Base-by-base conservation (phyloP, 1,140 invertebrate genomes). In the Lepeophtheirus salmonis region DNA sequence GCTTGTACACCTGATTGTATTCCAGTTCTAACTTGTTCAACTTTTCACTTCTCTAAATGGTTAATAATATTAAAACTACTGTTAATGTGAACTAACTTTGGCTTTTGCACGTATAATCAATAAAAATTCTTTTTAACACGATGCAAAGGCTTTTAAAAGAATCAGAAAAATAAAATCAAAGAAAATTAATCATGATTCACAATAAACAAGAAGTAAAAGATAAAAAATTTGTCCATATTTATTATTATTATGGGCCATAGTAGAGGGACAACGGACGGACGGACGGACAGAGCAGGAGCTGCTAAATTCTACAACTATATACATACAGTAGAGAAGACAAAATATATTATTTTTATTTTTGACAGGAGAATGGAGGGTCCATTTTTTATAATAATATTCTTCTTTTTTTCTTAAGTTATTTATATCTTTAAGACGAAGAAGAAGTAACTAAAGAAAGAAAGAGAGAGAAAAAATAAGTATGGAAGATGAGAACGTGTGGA, bases 321-420 rank as follows among this genome's bases (percentile, higher is more conserved):
- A n/a, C n/a, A n/a, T n/a, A n/a, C n/a, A n/a, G n/a, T n/a, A n/a
- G 30, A 10, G 30, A 41, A 41, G 30, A 41, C 30, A 41, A 41
- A 41, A n/a, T 41, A 41, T 41, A 41, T 41, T 41, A 41, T 41
- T n/a, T 41, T 41, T 41, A 41, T n/a, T 41, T 41, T 41, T 41
- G 30, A 41, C 30, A 41, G 30, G 30, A 41, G 30, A 41, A 41
- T 41, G 30, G n/a, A 41, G 30, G 30, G 30, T 41, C 30, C 30
- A 41, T 41, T 41, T 41, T 41, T 41, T n/a, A 10, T 41, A 10
- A 41, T 41, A 10, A 41, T 41, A n/a, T 41, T 41, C 30, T 41
- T n/a, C 30, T n/a, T n/a, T 41, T 10, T 41, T 10, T n/a, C 6
- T 41, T 41, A 41, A 6, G 30, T 41, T 41, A 41, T 41, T 41